A percentile compares a stretch with the other conserved stretches of the same genome.
Conservation (phyloP, 2,113 vertebrate species). For the Oenanthe oenanthe region DNA sequence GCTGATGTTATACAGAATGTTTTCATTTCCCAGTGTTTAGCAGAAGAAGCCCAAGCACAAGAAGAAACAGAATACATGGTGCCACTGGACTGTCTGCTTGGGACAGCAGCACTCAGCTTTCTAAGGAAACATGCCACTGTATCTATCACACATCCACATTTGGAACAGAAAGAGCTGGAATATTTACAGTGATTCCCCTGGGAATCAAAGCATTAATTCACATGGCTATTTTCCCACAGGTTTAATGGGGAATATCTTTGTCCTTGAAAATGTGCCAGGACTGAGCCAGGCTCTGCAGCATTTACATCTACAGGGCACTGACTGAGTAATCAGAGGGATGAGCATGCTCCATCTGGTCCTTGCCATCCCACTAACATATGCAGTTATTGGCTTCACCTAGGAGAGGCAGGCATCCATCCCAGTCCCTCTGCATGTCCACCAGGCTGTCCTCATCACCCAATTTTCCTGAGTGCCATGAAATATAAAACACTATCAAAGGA, state of each 20-base stretch:
- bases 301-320: neutral
- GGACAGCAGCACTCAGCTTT: neutral
- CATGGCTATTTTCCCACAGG: constrained; percentile 51
- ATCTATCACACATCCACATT: constrained; percentile 46
- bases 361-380: neutral
- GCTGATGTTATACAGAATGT: neutral
- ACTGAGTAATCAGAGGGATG: neutral
- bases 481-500: neutral
- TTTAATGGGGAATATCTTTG: constrained; percentile 34
- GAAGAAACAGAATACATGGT: neutral
- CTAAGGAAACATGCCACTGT: neutral
- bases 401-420: neutral
- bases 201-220: constrained; percentile 22
- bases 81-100: neutral
- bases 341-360: neutral
- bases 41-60: neutral
- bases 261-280: constrained; percentile 46
- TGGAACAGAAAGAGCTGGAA: constrained; percentile 8
- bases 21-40: neutral
- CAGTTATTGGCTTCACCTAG: neutral
- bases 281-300: neutral
- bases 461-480: neutral
- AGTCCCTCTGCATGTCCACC: neutral
- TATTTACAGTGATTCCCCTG: constrained; percentile 23
- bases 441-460: rapidly evolving